Base-by-base conservation (phyloP, 2,113 vertebrate species). In the Hyaena hyaena region DNA sequence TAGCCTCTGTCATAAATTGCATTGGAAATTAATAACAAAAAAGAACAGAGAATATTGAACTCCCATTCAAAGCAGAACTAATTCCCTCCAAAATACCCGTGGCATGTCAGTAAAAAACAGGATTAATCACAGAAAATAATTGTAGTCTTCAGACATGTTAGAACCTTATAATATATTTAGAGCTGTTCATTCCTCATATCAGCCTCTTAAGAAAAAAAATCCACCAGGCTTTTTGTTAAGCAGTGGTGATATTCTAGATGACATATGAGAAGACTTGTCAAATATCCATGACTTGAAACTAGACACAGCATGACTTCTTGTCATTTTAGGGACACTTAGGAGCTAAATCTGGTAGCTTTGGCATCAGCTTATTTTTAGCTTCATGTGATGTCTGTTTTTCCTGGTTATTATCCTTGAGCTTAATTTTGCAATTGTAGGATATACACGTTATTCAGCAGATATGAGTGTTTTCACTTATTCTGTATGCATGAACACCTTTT, bases 301-400 rank as follows among this genome's bases (percentile, higher is more conserved):
- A 84, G 68, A 97, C 94, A 84, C 92, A 88, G 89, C 88, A 63
- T 88, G 91, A 96, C 93, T 98, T 97, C 96, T 92, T 97, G 96
- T 97, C 89, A 95, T 82, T 97, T 80, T 96, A 83, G 76, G 93
- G 86, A 96, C 87, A 82, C 53, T 97, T 96, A 66, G 90, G 90
- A 87, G 58, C 91, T 87, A 83, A 97, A 79, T 93, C 86, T 97
- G 95, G 74, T 79, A 96, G 93, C 81, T 95, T 98, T 94, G 96
- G 65, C 65, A 95, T 97, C 77, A 71, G 84, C 66, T 95, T 97
- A 95, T 97, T 96, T 96, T 98, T 98, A 97, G 85, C 95, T 95
- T 43, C 17, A 1, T 81, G 65, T 80, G 82, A 95, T 89, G 21
- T 93, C 77, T 96, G 35, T 66, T 96, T 97, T 92, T 97, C n/a